These are phyloP conservation scores for Iphiclides podalirius DNA, from an alignment of 2,888 invertebrate species.

Conservation along the genomic window DNA sequence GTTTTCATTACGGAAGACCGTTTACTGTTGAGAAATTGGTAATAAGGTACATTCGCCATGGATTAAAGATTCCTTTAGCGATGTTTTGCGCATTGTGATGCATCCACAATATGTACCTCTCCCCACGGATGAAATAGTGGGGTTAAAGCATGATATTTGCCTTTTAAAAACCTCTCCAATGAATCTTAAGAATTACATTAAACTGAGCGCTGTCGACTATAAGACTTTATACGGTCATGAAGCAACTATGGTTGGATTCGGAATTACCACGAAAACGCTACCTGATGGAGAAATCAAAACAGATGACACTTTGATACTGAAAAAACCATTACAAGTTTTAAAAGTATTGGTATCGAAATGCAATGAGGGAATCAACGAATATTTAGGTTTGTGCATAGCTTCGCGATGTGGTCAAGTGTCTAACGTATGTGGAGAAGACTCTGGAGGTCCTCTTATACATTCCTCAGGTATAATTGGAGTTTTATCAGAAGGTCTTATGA, in stretches of 20 bases:
- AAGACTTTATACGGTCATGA: slow-evolving; percentile 10
- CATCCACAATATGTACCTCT: slow-evolving; percentile 3
- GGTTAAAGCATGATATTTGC: not conserved
- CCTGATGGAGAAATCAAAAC: not conserved
- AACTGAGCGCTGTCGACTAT: slow-evolving; percentile 14
- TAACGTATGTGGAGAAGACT: not conserved
- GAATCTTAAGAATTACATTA: not conserved
- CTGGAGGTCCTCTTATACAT: not conserved
- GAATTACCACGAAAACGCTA: not conserved
- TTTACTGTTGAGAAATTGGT: slow-evolving; percentile 3
- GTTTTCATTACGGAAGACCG: not conserved
- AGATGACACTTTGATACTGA: not conserved
- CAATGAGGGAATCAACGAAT: not conserved
- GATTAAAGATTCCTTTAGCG: slow-evolving; percentile 3
- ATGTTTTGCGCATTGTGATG: not conserved
- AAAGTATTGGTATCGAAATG: slow-evolving; percentile 8
- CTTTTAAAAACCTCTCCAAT: slow-evolving; percentile 5
- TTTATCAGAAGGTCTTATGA: not conserved
- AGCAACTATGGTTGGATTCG: slow-evolving; percentile 7
- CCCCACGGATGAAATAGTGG: not conserved
- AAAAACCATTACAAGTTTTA: slow-evolving; percentile 12
- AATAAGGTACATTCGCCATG: not conserved
- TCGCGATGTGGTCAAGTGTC: not conserved
- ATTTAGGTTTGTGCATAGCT: not conserved
- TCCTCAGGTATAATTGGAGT: slow-evolving; percentile 4